Evolutionary conservation across 2,113 vertebrate species (phyloP).

Genomic region (Odontesthes bonariensis): DNA sequence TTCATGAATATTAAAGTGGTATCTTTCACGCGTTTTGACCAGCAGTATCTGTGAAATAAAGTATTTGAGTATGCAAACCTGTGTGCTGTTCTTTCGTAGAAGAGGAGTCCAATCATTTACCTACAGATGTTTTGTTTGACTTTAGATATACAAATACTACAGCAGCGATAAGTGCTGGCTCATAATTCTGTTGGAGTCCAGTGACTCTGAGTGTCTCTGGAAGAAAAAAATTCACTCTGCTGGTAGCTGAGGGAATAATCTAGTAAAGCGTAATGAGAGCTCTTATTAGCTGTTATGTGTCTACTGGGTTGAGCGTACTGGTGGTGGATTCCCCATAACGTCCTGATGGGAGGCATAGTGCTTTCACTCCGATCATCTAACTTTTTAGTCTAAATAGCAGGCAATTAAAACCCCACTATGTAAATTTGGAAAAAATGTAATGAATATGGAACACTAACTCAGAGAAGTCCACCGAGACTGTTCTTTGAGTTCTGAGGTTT

Average conservation of each 20-base stretch:
- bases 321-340: conserved; percentile 68
- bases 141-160: conserved; percentile 14
- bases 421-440: conserved; percentile 64
- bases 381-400: conserved; percentile 68
- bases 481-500: conserved; percentile 70
- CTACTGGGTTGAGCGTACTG: conserved; percentile 63
- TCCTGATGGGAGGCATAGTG: conserved; percentile 50
- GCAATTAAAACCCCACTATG: conserved; percentile 77
- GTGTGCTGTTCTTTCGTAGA: not conserved
- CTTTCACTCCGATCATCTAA: conserved; percentile 58
- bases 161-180: conserved; percentile 3
- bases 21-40: no score
- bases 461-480: conserved; percentile 66
- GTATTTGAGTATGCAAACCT: not conserved
- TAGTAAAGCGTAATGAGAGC: conserved; percentile 72
- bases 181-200: conserved; percentile 32
- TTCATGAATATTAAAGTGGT: no score
- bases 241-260: conserved; percentile 65
- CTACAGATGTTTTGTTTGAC: not conserved
- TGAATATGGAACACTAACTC: conserved; percentile 79
- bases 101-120: not conserved
- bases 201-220: conserved; percentile 23
- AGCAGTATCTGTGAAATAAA: no score
- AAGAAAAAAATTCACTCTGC: conserved; percentile 39
- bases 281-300: conserved; percentile 67